phyloP scores from a whole-genome alignment of 30 jellyfish, hydroid and myxozoan species.

The Cassiopea andromeda region DNA sequence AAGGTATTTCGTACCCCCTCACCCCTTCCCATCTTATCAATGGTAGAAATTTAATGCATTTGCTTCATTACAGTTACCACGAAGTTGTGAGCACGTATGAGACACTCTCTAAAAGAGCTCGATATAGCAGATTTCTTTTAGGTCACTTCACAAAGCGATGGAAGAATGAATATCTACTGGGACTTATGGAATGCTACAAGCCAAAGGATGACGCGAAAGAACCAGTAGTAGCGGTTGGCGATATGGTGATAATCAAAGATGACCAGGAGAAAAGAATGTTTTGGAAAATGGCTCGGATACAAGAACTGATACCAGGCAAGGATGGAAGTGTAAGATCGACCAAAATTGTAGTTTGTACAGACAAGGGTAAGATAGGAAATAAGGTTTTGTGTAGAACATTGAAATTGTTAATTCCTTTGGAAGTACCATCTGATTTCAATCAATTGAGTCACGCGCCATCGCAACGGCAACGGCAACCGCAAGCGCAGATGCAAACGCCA shows the following conservation, averaged over 20 bases:
- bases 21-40: conserved; percentile 64
- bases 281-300: conserved; percentile 63
- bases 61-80: conserved; percentile 53
- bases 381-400: conserved; percentile 66
- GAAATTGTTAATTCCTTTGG: conserved; percentile 53
- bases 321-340: conserved; percentile 69
- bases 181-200: conserved; percentile 68
- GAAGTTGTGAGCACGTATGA: conserved; percentile 64
- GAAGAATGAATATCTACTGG: conserved; percentile 59
- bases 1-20: conserved; percentile 61
- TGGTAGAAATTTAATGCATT: conserved; percentile 66
- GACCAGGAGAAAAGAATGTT: conserved; percentile 59
- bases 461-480: conserved; percentile 49
- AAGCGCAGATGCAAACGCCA: conserved; percentile 19
- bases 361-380: conserved; percentile 61
- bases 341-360: conserved; percentile 25
- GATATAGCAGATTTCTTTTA: conserved; percentile 33
- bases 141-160: conserved; percentile 62
- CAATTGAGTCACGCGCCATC: background rate
- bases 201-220: conserved; percentile 35
- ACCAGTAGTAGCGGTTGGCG: conserved; percentile 73
- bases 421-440: conserved; percentile 34
- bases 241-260: conserved; percentile 65
- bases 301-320: conserved; percentile 50
- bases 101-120: conserved; percentile 55